Evolutionary conservation across 2,113 vertebrate species (phyloP), one percentile per base, ranked within the genome.

Genomic region (Crotophaga sulcirostris): DNA sequence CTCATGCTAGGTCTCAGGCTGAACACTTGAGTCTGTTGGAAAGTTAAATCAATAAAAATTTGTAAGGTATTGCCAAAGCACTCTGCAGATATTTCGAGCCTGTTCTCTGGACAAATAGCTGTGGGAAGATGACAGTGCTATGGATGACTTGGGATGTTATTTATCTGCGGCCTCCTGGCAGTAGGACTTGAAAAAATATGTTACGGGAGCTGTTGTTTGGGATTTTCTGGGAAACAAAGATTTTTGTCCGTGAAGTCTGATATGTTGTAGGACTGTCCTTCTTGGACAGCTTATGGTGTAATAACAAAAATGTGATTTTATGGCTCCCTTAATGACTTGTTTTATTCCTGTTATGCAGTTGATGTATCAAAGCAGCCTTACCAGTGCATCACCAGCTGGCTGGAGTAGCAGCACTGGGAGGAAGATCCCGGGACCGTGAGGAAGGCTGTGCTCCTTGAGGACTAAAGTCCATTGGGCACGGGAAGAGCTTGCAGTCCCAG

Each of bases 21-120:
- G 64, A 74, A 67, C 26, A 6, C 49, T 82, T 40, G 51, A 90
- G 25, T 38, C 49, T 80, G 21, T 44, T 79, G 54, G 87, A 93
- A 91, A 63, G 21, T 13, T 36, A 69, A 79, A 93, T 83, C 75
- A 73, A 94, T 95, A 94, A 85, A 55, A 88, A 85, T 69, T 85
- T 69, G n/a, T 86, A 86, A 58, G 31, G 67, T 56, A 14, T 42
- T 90, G 76, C 59, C 55, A 49, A 85, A 86, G 54, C 26, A n/a
- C 69, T 92, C 19, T 36, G n/a, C 21, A n/a, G 45, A 12, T 80
- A 24, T 76, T 94, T 90, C 7, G 13, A 73, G 51, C 59, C 40
- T 9, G 3, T 74, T 88, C 54, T 88, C 85, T 60, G 63, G 79
- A 62, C 14, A 83, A 90, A 87, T 66, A 36, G 8, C 40, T 69